Evolutionary conservation across 2,888 invertebrate species (phyloP).

Genomic region (Coenonympha glycerion): DNA sequence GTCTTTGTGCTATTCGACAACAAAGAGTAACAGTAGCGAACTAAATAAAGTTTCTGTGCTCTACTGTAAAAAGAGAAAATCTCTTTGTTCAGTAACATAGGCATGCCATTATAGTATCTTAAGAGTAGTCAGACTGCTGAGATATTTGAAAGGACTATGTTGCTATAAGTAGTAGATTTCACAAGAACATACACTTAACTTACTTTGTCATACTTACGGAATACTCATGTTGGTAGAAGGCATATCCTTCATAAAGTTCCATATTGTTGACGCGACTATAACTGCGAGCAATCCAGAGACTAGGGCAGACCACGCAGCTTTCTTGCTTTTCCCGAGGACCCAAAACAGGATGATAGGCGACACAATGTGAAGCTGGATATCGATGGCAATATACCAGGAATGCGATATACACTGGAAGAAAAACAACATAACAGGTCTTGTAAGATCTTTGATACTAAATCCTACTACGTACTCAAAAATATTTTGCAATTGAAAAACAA

Average conservation of each 20-base stretch:
- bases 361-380: conserved; percentile 36
- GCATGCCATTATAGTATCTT: too few relatives aligned
- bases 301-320: conserved; percentile 29
- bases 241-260: conserved; percentile 52
- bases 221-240: conserved; percentile 40
- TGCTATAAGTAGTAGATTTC: too few relatives aligned
- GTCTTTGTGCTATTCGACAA: too few relatives aligned
- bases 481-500: too few relatives aligned
- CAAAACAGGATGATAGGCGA: conserved; percentile 37
- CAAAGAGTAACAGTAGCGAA: too few relatives aligned
- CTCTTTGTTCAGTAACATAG: too few relatives aligned
- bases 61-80: too few relatives aligned
- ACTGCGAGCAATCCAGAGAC: conserved; percentile 25
- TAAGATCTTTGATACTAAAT: neutral
- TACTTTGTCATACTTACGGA: conserved; percentile 41
- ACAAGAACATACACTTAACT: neutral
- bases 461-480: too few relatives aligned
- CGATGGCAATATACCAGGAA: conserved; percentile 45
- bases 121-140: too few relatives aligned
- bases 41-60: too few relatives aligned
- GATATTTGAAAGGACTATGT: too few relatives aligned
- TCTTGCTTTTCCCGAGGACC: conserved; percentile 29
- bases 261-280: conserved; percentile 37
- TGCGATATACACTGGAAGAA: conserved; percentile 44
- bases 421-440: neutral